Evolutionary conservation across 2,888 invertebrate genomes (phyloP).

Genomic region (Corythucha ciliata): DNA sequence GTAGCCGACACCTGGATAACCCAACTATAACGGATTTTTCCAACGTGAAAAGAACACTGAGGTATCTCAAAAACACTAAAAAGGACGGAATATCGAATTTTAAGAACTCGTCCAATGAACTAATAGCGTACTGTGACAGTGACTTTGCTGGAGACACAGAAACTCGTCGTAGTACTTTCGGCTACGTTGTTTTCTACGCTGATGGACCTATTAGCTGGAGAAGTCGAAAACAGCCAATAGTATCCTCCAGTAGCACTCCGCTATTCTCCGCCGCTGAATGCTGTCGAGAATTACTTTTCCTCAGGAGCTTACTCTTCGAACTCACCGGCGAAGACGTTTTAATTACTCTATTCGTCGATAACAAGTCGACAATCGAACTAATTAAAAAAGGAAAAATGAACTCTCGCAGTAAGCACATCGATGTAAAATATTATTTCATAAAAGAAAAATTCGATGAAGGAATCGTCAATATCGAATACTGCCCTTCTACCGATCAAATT

Average conservation of each 20-base stretch:
- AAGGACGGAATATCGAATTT: not conserved
- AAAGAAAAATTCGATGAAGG: constrained; percentile 11
- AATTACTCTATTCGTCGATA: constrained; percentile 4
- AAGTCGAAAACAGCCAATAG: constrained; percentile 7
- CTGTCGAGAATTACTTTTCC: constrained; percentile 8
- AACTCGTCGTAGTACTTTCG: constrained; percentile 5
- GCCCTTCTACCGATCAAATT: not conserved
- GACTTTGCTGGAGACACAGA: constrained; percentile 11
- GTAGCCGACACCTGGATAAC: constrained; percentile 2
- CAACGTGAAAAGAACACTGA: constrained; percentile 1
- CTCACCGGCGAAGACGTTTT: constrained; percentile 4
- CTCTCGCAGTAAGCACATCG: constrained; percentile 8
- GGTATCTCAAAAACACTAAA: not conserved
- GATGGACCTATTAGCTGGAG: constrained; percentile 7
- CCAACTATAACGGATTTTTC: not conserved
- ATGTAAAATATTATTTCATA: constrained; percentile 12
- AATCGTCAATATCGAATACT: not conserved
- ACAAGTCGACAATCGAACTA: not conserved
- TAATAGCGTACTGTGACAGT: constrained; percentile 5
- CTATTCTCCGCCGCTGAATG: constrained; percentile 14
- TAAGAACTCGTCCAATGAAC: not conserved
- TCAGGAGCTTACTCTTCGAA: constrained; percentile 4
- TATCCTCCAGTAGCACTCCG: not conserved
- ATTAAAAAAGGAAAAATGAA: constrained; percentile 9
- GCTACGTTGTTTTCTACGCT: constrained; percentile 4